These are phyloP conservation scores for Cinara cedri DNA, from an alignment of 2,888 invertebrate genomes.

Conservation along the genomic window DNA sequence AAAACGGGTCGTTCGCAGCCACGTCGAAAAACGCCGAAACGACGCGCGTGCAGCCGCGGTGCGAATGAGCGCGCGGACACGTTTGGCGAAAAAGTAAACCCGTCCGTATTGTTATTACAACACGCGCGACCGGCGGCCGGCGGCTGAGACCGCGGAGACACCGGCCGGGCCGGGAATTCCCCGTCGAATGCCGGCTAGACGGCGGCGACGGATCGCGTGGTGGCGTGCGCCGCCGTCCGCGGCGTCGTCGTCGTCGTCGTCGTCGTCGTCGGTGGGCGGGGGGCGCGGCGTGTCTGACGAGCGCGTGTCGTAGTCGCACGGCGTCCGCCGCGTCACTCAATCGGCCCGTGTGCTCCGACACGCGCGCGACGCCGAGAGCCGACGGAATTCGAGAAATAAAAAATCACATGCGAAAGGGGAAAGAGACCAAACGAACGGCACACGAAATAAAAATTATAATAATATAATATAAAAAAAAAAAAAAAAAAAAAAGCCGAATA, in stretches of 20 bases:
- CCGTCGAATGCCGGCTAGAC: conserved; percentile 1
- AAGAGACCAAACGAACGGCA: too few species aligned
- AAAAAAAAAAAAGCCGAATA: too few species aligned
- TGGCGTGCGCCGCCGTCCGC: conserved; percentile 6
- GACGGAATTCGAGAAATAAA: not conserved
- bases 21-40: too few species aligned
- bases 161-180: not conserved
- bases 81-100: too few species aligned
- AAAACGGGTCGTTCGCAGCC: too few species aligned
- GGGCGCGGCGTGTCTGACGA: conserved; percentile 48
- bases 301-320: conserved; percentile 45
- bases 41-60: too few species aligned
- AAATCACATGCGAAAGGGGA: too few species aligned
- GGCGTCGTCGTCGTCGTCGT: conserved; percentile 4
- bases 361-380: conserved; percentile 23
- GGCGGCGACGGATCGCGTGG: too few species aligned
- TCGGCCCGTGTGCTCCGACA: conserved; percentile 38
- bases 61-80: too few species aligned
- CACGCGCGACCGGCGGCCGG: not conserved
- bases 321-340: conserved; percentile 34
- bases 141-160: not conserved
- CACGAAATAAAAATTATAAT: too few species aligned
- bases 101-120: too few species aligned
- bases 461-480: too few species aligned
- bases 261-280: conserved; percentile 1